Conservation (phyloP, 2,797 vertebrate genomes). For the Sciurus vulgaris region DNA sequence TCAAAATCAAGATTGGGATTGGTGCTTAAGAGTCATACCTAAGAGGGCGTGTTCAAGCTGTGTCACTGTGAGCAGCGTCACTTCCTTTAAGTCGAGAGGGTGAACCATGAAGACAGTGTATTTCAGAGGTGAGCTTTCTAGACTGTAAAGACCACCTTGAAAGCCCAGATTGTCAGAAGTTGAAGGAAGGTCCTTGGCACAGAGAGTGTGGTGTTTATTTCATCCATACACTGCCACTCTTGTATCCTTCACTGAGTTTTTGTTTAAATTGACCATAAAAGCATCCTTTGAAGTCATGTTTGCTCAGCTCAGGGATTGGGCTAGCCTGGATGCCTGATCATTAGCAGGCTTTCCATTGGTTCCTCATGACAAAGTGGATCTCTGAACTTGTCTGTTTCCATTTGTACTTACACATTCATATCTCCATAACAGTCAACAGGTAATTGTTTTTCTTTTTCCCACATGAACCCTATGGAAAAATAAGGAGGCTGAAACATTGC, state of each 20-base stretch:
- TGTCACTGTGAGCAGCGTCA: not conserved
- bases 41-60: not conserved
- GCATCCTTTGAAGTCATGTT: constrained; percentile 42
- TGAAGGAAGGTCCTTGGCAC: not conserved
- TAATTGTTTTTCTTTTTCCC: constrained; percentile 16
- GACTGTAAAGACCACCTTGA: not conserved
- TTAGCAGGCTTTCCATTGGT: constrained; percentile 27
- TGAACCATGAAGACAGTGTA: not conserved
- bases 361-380: not conserved
- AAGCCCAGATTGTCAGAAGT: not conserved
- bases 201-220: constrained; percentile 54
- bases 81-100: not conserved
- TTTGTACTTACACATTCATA: constrained; percentile 56
- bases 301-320: not conserved
- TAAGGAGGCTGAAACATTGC: not conserved
- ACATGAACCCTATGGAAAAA: not conserved
- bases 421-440: not conserved
- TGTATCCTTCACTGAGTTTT: constrained; percentile 15
- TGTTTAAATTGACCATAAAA: constrained; percentile 64
- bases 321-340: constrained; percentile 12
- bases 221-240: not conserved
- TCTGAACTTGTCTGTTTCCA: constrained; percentile 57
- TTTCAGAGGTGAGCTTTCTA: constrained; percentile 12
- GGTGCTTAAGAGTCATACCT: not conserved
- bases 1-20: not conserved